Conservation (phyloP, 2,797 vertebrate species). For the Coracias cyanogaster region DNA sequence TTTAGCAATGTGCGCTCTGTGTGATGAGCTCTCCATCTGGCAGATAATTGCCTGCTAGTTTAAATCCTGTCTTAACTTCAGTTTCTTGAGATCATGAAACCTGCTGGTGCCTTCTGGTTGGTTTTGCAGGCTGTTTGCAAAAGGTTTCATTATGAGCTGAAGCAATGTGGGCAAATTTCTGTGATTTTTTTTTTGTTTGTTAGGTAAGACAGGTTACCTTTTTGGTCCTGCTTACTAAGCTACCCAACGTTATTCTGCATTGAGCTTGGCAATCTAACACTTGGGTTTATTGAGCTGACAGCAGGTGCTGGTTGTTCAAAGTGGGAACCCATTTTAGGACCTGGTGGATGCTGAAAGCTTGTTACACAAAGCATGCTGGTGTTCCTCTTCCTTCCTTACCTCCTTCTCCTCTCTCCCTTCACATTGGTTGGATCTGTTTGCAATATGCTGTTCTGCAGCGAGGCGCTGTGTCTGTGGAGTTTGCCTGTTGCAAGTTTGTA, state of each 20-base stretch:
- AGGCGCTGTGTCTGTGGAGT: background rate
- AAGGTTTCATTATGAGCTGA: background rate
- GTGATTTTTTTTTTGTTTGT: background rate
- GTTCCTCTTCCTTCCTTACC: background rate
- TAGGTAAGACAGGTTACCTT: background rate
- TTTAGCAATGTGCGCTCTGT: background rate
- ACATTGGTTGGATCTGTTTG: background rate
- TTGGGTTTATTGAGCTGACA: background rate
- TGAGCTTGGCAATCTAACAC: background rate
- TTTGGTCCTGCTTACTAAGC: background rate
- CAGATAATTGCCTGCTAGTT: conserved; percentile 47
- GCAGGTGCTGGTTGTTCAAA: background rate
- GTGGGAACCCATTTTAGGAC: background rate
- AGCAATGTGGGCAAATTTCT: background rate
- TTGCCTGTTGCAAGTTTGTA: background rate
- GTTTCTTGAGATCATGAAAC: background rate
- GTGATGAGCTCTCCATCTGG: conserved; percentile 30
- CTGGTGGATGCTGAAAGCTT: background rate
- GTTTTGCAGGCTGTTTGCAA: background rate
- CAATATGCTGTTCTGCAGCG: background rate
- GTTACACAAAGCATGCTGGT: background rate
- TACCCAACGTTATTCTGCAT: background rate
- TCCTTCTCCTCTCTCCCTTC: background rate
- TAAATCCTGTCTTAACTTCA: conserved; percentile 47
- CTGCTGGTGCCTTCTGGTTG: conserved; percentile 27